Evolutionary conservation across 2,888 invertebrate species (phyloP), one percentile per base, ranked within the genome.

Genomic region (Craniophora ligustri): DNA sequence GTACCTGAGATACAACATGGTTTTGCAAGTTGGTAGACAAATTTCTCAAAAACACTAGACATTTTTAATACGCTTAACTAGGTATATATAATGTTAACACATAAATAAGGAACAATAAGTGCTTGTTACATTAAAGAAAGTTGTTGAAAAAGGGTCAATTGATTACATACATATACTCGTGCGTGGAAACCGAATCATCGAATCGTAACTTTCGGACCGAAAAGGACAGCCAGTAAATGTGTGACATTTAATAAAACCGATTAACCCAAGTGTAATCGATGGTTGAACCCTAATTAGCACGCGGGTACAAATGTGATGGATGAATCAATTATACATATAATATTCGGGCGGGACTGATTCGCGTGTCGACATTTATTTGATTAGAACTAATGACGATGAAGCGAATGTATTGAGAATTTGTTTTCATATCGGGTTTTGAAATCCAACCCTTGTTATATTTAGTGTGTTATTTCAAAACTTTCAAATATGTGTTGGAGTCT

Each of bases 261-360:
- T 44, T 40, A 59, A 10, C 23, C n/a, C n/a, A n/a, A n/a, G 14
- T 21, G 15, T 42, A 45, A 38, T 31, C 35, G 13, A 30, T 18
- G 5, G 21, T 8, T 26, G 10, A 14, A 16, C 3, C 14, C 23
- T 46, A 38, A 49, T 36, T 34, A 39, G 8, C 11, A 18, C 18
- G 23, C 15, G 40, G 30, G 30, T 47, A n/a, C 26, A 26, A 26
- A 26, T n/a, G 3, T 59, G 47, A 59, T 59, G 21, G 8, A 62
- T 30, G 32, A 41, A 38, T 44, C 47, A 40, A 53, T 67, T 49
- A 42, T 36, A 23, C 2, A 10, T 8, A 34, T 13, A 15, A 26
- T 36, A 45, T 32, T 39, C n/a, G 32, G 14, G 6, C 3, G n/a
- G 7, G 30, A 34, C 34, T 47, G 61, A 35, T 41, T 36, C 35